phyloP scores from a whole-genome alignment of 2,113 vertebrate genomes.

The Empidonax traillii region DNA sequence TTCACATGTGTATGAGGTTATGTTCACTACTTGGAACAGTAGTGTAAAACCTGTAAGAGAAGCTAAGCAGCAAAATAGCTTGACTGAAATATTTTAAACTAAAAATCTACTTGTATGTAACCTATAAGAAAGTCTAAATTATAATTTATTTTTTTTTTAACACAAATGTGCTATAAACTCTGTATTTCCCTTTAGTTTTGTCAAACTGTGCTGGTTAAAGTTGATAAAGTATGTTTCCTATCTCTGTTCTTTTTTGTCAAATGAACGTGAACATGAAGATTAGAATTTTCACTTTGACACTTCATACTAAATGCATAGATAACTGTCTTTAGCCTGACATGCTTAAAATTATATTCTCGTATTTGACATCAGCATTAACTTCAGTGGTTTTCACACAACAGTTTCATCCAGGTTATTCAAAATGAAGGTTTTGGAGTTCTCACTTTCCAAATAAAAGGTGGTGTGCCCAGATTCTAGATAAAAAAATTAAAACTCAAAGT shows the following conservation, averaged over 20 bases:
- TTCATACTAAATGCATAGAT: background rate
- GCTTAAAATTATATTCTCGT: background rate
- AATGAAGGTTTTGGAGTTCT: background rate
- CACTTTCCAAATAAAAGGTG: background rate
- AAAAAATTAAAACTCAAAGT: background rate
- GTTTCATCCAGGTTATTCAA: background rate
- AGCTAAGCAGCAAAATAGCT: background rate
- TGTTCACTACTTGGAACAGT: background rate
- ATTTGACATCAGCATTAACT: background rate
- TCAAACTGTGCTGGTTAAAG: background rate
- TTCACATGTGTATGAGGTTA: accelerated
- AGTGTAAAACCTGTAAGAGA: background rate
- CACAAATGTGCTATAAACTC: background rate
- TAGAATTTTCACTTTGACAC: background rate
- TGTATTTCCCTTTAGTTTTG: background rate
- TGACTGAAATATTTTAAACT: background rate
- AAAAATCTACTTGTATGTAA: background rate
- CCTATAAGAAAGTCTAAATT: background rate
- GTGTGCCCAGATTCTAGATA: background rate
- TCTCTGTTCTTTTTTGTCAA: background rate
- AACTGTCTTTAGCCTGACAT: background rate
- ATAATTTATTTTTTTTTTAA: background rate
- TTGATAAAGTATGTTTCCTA: background rate
- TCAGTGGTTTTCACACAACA: background rate
- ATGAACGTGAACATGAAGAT: background rate